Percentiles rank a stretch among this genome's conserved stretches.
phyloP scores from a whole-genome alignment of 2,888 invertebrate genomes.

The Cancer borealis region DNA sequence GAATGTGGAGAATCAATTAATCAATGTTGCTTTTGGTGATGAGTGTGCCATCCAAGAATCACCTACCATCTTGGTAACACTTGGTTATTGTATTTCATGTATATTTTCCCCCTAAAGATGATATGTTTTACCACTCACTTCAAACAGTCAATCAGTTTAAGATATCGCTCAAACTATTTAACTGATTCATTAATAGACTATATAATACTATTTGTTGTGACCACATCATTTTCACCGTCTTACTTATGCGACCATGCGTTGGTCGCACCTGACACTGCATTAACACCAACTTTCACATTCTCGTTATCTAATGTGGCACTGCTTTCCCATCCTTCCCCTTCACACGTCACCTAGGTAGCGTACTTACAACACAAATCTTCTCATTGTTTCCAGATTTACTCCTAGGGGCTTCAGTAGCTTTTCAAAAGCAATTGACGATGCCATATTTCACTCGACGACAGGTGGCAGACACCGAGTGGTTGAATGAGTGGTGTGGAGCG shows the following conservation, averaged over 20 bases:
- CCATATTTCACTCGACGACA: not conserved
- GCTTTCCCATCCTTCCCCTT: not conserved
- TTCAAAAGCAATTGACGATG: not conserved
- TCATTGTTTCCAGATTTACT: not conserved
- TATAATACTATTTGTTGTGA: not conserved
- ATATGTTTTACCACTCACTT: not conserved
- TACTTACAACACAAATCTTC: not conserved
- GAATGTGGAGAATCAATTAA: conserved; percentile 27
- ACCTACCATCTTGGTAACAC: not conserved
- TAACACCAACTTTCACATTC: not conserved
- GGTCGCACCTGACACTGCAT: not conserved
- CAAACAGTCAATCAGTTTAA: not conserved
- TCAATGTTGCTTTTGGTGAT: not conserved
- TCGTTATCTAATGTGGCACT: not conserved
- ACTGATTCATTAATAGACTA: not conserved
- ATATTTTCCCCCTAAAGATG: not conserved
- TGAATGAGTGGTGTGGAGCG: not conserved
- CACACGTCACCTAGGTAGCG: not conserved
- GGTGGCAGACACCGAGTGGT: not conserved
- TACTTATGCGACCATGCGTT: not conserved
- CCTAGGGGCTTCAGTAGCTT: not conserved
- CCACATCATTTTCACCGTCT: not conserved
- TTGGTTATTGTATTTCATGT: not conserved
- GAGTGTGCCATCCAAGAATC: not conserved
- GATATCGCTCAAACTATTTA: not conserved